Conservation (phyloP, 1,140 invertebrate genomes). For the Brachionus rubens region DNA sequence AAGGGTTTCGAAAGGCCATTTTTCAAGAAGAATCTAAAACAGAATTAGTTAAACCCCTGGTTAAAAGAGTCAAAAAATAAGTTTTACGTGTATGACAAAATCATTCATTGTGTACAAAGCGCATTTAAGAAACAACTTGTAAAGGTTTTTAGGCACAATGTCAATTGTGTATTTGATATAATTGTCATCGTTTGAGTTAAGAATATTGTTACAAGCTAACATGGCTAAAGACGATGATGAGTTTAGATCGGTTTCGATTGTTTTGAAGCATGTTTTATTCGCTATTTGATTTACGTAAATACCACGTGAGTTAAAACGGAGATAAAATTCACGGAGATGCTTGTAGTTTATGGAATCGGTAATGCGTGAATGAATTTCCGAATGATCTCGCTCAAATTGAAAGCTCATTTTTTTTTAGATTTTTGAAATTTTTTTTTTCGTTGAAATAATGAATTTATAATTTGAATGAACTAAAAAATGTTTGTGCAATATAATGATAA, state of each 20-base stretch:
- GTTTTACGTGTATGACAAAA: neutral
- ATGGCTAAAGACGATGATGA: neutral
- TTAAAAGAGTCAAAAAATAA: too few species aligned
- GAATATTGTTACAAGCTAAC: neutral
- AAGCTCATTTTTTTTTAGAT: constrained; percentile 18
- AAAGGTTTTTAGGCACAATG: neutral
- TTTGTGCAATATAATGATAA: too few species aligned
- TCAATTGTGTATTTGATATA: neutral
- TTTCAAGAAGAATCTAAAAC: neutral
- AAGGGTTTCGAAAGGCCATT: neutral
- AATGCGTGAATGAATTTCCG: neutral
- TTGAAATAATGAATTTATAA: neutral
- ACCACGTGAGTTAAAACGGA: neutral
- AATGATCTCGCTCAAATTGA: constrained; percentile 24
- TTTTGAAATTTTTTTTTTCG: neutral
- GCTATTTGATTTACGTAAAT: neutral
- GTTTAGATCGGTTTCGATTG: constrained; percentile 10
- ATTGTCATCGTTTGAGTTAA: neutral
- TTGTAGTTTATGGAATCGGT: neutral
- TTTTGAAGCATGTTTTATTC: neutral
- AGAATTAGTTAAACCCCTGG: neutral
- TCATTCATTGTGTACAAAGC: constrained; percentile 15
- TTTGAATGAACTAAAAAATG: neutral
- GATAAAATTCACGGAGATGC: constrained; percentile 22
- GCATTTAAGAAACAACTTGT: neutral